Base-by-base conservation (phyloP, 2,797 vertebrate genomes). In the Glyptemys insculpta region DNA sequence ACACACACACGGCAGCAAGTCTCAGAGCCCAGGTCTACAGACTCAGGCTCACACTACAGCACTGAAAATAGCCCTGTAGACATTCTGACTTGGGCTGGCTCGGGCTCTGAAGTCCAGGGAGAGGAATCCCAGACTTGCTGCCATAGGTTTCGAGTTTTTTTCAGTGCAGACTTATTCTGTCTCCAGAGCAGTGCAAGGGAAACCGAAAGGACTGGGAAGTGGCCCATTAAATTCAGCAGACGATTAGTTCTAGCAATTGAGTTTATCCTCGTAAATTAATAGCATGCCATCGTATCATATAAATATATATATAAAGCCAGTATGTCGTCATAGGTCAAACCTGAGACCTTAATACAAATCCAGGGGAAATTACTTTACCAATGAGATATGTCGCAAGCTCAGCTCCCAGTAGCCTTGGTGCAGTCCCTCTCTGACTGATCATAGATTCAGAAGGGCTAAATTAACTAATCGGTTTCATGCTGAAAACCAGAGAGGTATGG, bases 371-470 rank as follows among this genome's bases (percentile, higher is more conserved):
- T 3, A 76, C 59, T 50, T 23, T 76, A 83, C 49, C 27, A 23
- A 54, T 2, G 1, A 88, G 62, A 49, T 50, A 95, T 0, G 19
- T 80, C 52, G 31, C 5, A 78, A 88, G 53, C 34, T 93, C 78
- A 41, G 44, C 34, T 91, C 88, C 79, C 47, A 93, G 76, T 37
- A 88, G 44, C 1, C 25, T 79, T 81, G 52, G 1, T 76, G 72
- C 65, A 59, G 68, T 25, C 87, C 41, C 41, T 27, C n/a, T 79
- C 57, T n/a, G 0, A 3, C 1, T 4, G 0, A 59, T 59, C n/a
- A 50, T 0, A 1, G 50, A 80, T 0, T 54, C 0, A 0, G 0
- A 11, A 19, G 4, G 12, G 3, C 0, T 3, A 93, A 49, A 68
- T 8, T 25, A 95, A 57, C 41, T 62, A 37, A 34, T 16, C 10